Evolutionary conservation across 2,888 invertebrate genomes (phyloP), one percentile per base, ranked within the genome.

Genomic region (Gastrophysa polygoni): DNA sequence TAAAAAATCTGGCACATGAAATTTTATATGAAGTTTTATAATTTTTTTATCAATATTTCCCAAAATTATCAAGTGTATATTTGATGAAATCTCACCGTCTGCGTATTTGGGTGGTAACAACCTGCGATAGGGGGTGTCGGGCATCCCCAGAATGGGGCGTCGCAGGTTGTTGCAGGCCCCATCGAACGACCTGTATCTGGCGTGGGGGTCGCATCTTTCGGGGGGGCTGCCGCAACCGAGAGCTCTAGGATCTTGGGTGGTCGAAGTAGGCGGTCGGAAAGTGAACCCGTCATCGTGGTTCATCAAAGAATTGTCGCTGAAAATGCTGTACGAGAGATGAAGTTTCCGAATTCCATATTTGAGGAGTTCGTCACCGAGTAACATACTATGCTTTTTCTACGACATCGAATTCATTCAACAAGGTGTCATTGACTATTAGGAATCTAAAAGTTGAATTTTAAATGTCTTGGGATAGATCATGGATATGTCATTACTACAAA

Each of bases 131-230:
- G 88, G 88, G 0, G 89, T 89, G 73, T 91, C 89, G 0, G 92
- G 88, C 55, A 86, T 84, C 8, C 98, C 98, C 87, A 92, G 89
- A 6, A 88, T 85, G 0, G 96, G 93, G 69, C 91, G 86, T 59
- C 86, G 83, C 52, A 92, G 81, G 81, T 98, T 98, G 81, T 98
- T 98, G 78, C 98, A 98, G 1, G 95, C 89, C 0, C 98, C 98
- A 78, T 98, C 97, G 65, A 91, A 86, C 0, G 91, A 86, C 44
- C 92, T 85, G 79, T 95, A 96, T 52, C 88, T 86, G 0, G 85
- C 82, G 21, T 84, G 82, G 17, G 80, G 72, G 10, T 10, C 32
- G 29, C 73, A 73, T 48, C 44, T 58, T 1, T 67, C 54, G 8
- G 73, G 73, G 1, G 66, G 28, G 24, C 48, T 68, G 7, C 73